Evolutionary conservation across 1,140 invertebrate genomes (phyloP).

Genomic region (Drosophila lacteicornis): DNA sequence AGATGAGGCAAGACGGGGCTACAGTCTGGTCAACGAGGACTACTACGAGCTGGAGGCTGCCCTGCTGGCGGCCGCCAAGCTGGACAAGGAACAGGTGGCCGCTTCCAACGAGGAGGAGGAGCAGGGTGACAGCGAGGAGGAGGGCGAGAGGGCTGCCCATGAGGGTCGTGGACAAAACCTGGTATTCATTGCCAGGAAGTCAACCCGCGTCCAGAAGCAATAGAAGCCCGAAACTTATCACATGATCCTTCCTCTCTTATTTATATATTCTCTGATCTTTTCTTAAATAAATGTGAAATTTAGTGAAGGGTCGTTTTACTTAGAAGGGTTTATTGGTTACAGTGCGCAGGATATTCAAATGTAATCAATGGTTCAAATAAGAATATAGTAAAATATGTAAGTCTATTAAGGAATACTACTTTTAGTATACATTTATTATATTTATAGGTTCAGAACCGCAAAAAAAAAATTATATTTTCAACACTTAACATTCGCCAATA

Average conservation of each 20-base stretch:
- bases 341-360: too few relatives aligned
- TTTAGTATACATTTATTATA: too few relatives aligned
- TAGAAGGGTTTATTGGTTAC: not conserved
- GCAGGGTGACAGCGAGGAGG: conserved; percentile 35
- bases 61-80: conserved; percentile 27
- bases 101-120: conserved; percentile 19
- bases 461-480: too few relatives aligned
- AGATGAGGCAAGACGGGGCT: conserved; percentile 62
- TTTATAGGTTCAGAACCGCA: not conserved
- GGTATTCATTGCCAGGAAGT: conserved; percentile 70
- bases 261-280: not conserved
- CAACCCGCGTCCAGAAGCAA: conserved; percentile 47
- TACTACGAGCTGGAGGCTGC: conserved; percentile 72
- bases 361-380: too few relatives aligned
- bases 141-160: conserved; percentile 15
- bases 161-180: conserved; percentile 64
- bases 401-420: too few relatives aligned
- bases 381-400: too few relatives aligned
- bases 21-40: conserved; percentile 76
- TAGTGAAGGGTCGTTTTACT: not conserved
- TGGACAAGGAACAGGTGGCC: not conserved
- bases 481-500: not conserved
- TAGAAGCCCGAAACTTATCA: not conserved
- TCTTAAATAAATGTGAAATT: conserved; percentile 2
- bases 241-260: not conserved